These are phyloP conservation scores for Denticeps clupeoides DNA, from an alignment of 2,797 vertebrate species.

Conservation along the genomic window DNA sequence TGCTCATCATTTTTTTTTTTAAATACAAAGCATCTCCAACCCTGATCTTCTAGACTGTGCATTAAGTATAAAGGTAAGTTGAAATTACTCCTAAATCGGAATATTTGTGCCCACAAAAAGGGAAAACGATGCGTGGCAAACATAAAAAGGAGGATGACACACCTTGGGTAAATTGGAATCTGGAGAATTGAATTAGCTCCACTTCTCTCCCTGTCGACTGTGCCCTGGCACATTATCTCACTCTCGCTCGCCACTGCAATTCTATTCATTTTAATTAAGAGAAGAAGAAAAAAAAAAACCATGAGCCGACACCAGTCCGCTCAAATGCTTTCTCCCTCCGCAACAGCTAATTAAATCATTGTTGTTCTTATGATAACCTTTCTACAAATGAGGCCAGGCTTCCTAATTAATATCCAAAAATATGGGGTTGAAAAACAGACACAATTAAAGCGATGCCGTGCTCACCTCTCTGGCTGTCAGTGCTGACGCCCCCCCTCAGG, in stretches of 20 bases:
- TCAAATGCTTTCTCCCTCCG: conserved; percentile 14
- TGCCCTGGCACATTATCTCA: background rate
- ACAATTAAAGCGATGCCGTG: conserved; percentile 27
- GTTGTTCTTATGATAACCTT: conserved; percentile 29
- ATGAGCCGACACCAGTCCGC: conserved; percentile 8
- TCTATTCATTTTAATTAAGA: background rate
- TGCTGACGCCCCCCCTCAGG: conserved; percentile 1
- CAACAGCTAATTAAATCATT: conserved; percentile 32
- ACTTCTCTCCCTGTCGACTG: background rate
- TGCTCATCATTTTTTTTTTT: too few relatives aligned
- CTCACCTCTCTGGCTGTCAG: conserved; percentile 22
- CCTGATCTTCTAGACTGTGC: too few relatives aligned
- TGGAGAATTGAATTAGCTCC: background rate
- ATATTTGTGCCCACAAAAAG: too few relatives aligned
- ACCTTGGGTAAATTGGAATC: conserved; percentile 4
- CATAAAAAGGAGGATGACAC: background rate
- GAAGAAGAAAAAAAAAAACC: background rate
- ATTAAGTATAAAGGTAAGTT: too few relatives aligned
- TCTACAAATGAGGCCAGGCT: conserved; percentile 28
- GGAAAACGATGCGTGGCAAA: background rate
- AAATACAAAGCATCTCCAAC: too few relatives aligned
- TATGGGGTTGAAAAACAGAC: conserved; percentile 21
- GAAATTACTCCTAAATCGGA: too few relatives aligned
- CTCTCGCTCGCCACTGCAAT: background rate
- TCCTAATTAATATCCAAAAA: conserved; percentile 37